Evolutionary conservation across 2,888 invertebrate genomes (phyloP).

Genomic region (Chrysolina haemoptera): DNA sequence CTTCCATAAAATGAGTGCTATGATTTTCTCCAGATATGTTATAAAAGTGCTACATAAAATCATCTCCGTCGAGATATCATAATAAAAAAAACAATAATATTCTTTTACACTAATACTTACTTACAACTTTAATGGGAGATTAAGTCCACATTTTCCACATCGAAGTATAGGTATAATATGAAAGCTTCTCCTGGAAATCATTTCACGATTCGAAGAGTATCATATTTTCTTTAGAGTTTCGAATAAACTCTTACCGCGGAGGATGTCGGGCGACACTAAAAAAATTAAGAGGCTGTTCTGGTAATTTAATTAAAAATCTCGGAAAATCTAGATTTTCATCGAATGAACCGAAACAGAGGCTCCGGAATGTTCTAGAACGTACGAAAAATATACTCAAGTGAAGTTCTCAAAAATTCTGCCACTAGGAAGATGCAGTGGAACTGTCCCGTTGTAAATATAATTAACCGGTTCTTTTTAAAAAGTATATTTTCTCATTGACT

Average conservation of each 20-base stretch:
- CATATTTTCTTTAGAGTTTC: slow-evolving; percentile 5
- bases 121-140: not conserved
- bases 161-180: not conserved
- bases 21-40: not conserved
- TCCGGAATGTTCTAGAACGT: too few relatives aligned
- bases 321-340: too few relatives aligned
- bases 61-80: not conserved
- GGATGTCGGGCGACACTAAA: not conserved
- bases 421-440: too few relatives aligned
- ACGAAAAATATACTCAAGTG: too few relatives aligned
- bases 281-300: not conserved
- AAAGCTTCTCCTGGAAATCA: not conserved
- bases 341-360: too few relatives aligned
- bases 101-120: not conserved
- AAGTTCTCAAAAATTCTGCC: too few relatives aligned
- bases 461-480: too few relatives aligned
- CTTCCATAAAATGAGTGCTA: too few relatives aligned
- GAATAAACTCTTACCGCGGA: slow-evolving; percentile 18
- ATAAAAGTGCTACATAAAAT: not conserved
- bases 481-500: too few relatives aligned
- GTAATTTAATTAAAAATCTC: slow-evolving; percentile 25
- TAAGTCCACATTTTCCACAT: slow-evolving; percentile 2
- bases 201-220: slow-evolving; percentile 1
- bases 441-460: too few relatives aligned
- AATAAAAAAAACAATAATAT: not conserved